These are phyloP conservation scores for Ammospiza maritima DNA, from an alignment of 2,797 vertebrate genomes.

Conservation along the genomic window DNA sequence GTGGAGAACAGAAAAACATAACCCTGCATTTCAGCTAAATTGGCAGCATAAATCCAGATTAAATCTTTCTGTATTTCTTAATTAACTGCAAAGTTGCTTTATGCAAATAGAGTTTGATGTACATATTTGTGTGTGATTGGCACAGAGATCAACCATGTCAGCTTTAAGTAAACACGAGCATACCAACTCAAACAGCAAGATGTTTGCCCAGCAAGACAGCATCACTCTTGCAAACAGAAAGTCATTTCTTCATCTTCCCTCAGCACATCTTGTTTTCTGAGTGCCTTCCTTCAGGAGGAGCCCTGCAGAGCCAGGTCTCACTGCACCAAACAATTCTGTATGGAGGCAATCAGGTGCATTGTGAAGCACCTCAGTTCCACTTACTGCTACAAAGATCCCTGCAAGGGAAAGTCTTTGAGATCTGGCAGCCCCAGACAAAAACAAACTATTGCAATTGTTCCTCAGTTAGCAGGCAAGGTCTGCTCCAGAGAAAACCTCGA, in stretches of 20 bases:
- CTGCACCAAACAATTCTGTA: background rate
- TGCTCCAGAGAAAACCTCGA: background rate
- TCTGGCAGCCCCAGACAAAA: background rate
- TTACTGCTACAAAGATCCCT: conserved; percentile 1
- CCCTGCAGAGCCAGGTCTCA: background rate
- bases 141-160: conserved; percentile 39
- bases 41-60: background rate
- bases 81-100: conserved; percentile 25
- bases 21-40: background rate
- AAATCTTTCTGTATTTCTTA: conserved; percentile 17
- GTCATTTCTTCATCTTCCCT: background rate
- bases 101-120: conserved; percentile 26
- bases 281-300: background rate
- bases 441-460: background rate
- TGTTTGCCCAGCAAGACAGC: conserved; percentile 46
- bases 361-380: background rate
- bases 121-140: conserved; percentile 37
- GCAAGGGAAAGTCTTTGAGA: background rate
- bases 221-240: conserved; percentile 53
- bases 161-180: background rate
- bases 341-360: conserved; percentile 25
- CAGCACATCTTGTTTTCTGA: conserved; percentile 1
- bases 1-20: background rate
- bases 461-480: background rate
- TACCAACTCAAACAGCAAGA: conserved; percentile 40